Percentiles rank a stretch among this genome's conserved stretches.
phyloP scores from a whole-genome alignment of 2,113 vertebrate species.

The Danio rerio region DNA sequence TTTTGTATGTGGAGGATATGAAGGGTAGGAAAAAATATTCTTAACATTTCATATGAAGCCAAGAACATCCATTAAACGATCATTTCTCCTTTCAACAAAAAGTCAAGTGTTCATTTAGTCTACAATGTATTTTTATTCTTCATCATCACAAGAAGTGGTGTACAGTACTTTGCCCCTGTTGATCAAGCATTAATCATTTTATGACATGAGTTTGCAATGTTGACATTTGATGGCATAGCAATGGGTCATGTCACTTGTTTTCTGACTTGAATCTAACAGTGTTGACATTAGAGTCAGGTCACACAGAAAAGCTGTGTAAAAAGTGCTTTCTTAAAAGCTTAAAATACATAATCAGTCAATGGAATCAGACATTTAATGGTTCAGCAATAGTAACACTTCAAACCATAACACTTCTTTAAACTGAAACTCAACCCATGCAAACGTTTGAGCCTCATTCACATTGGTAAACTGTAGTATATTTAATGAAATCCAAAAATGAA shows the following conservation, averaged over 20 bases:
- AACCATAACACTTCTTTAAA: neutral
- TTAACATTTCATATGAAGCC: neutral
- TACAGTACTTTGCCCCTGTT: constrained; percentile 8
- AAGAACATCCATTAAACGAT: neutral
- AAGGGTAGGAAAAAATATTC: neutral
- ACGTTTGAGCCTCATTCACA: neutral
- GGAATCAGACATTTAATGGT: neutral
- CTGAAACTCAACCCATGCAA: neutral
- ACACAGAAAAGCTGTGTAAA: neutral
- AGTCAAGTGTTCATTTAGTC: neutral
- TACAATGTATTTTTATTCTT: neutral
- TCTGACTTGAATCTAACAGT: neutral
- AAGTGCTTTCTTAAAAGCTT: neutral
- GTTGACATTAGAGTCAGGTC: neutral
- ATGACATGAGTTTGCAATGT: neutral
- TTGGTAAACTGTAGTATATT: neutral
- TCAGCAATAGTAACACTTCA: neutral
- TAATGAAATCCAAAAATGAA: neutral
- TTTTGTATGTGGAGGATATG: too few species aligned
- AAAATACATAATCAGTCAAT: neutral
- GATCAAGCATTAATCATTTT: neutral
- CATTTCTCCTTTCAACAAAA: neutral
- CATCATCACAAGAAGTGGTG: neutral
- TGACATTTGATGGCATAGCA: neutral
- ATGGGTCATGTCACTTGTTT: neutral